phyloP scores from a whole-genome alignment of 2,113 vertebrate species.

The Coryphaenoides rupestris region DNA sequence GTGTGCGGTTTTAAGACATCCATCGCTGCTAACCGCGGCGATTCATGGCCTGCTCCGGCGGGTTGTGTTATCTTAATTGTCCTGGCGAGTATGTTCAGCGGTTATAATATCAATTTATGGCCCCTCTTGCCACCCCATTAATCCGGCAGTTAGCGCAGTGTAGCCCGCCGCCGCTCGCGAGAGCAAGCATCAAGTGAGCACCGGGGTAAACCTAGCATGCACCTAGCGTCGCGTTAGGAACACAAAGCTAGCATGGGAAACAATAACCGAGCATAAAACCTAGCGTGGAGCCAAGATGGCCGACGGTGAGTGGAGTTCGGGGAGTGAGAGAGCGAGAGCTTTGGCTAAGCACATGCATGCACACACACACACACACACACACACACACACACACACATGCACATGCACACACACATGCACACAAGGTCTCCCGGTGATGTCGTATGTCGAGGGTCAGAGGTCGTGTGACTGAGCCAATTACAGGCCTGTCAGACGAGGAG shows the following conservation, averaged over 20 bases:
- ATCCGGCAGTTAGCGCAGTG: constrained; percentile 76
- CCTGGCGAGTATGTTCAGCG: constrained; percentile 75
- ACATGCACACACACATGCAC: constrained; percentile 3
- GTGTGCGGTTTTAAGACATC: constrained; percentile 42
- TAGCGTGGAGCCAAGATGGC: constrained; percentile 23
- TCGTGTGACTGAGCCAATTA: constrained; percentile 60
- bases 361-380: constrained; percentile 14
- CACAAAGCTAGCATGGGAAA: too few relatives aligned
- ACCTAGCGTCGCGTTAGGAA: too few relatives aligned
- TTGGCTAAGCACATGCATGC: neutral
- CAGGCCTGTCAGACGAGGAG: constrained; percentile 52
- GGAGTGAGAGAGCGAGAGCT: neutral
- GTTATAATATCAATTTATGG: constrained; percentile 79
- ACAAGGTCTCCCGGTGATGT: constrained; percentile 46
- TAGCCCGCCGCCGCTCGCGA: constrained; percentile 63
- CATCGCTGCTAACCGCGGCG: constrained; percentile 53
- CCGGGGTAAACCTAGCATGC: neutral
- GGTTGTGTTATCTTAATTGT: constrained; percentile 80
- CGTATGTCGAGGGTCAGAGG: constrained; percentile 63
- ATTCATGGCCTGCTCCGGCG: constrained; percentile 65
- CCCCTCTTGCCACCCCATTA: constrained; percentile 75
- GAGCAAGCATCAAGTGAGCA: constrained; percentile 63
- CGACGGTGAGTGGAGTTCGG: constrained; percentile 7
- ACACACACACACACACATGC: neutral
- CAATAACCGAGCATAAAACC: neutral